Conservation (phyloP, 2,888 invertebrate species). For the Calameuta idolon region DNA sequence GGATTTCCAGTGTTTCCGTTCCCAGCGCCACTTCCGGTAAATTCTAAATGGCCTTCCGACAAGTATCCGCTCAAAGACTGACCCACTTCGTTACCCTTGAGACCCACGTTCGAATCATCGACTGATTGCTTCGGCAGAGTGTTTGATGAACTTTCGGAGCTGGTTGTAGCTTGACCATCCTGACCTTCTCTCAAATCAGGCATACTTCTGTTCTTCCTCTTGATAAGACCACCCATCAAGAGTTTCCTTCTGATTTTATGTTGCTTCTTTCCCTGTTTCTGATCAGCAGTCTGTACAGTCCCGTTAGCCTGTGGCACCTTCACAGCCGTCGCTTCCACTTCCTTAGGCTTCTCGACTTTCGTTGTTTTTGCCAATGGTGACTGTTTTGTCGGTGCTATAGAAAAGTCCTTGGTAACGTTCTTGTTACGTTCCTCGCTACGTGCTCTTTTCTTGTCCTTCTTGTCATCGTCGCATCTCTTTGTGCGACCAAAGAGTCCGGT, state of each 20-base stretch:
- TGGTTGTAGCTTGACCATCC: conserved; percentile 68
- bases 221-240: conserved; percentile 89
- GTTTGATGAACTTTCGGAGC: conserved; percentile 56
- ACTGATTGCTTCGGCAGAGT: conserved; percentile 67
- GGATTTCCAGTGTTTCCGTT: conserved; percentile 77
- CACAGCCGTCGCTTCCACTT: conserved; percentile 71
- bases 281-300: conserved; percentile 65
- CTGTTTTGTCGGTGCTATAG: conserved; percentile 70
- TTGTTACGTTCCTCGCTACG: conserved; percentile 89
- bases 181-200: conserved; percentile 89
- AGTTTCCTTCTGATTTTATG: conserved; percentile 90
- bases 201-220: conserved; percentile 91
- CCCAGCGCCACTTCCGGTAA: conserved; percentile 67
- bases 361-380: conserved; percentile 58
- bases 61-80: conserved; percentile 82
- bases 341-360: conserved; percentile 71
- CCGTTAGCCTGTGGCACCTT: conserved; percentile 21
- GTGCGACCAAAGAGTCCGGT: conserved; percentile 77
- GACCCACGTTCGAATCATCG: conserved; percentile 83
- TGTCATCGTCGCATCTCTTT: conserved; percentile 77
- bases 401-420: conserved; percentile 76
- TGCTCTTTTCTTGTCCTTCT: conserved; percentile 80
- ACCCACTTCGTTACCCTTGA: conserved; percentile 73
- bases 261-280: conserved; percentile 86
- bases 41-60: conserved; percentile 89